Percentiles rank a stretch among this genome's conserved stretches.
Conservation (phyloP, 2,888 invertebrate species). For the Pocota personata region DNA sequence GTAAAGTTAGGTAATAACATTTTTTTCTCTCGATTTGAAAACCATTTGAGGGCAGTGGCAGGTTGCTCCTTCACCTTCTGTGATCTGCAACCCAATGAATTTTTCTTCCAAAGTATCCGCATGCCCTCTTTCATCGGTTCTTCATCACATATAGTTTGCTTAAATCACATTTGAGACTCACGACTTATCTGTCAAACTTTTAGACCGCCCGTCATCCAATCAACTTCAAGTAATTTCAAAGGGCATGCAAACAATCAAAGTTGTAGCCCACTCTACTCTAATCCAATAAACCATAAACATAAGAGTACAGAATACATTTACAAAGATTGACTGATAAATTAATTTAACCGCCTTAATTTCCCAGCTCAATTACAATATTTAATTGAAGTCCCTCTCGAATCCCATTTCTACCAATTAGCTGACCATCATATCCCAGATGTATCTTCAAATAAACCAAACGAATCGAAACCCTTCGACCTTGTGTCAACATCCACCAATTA, state of each 20-base stretch:
- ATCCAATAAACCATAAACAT: not conserved
- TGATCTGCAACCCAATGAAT: too few species aligned
- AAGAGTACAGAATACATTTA: not conserved
- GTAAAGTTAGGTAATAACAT: too few species aligned
- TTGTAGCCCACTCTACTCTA: not conserved
- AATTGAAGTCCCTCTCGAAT: constrained; percentile 36
- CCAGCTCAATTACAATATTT: constrained; percentile 38
- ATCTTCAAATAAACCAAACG: constrained; percentile 21
- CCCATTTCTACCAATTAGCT: constrained; percentile 35
- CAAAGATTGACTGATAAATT: constrained; percentile 15
- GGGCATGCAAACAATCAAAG: not conserved
- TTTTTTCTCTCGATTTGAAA: too few species aligned
- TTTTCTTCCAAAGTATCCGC: too few species aligned
- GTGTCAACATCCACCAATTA: constrained; percentile 49
- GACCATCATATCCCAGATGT: constrained; percentile 16
- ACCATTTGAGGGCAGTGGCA: too few species aligned
- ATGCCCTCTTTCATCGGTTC: too few species aligned
- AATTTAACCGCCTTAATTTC: not conserved
- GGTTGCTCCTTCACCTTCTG: too few species aligned
- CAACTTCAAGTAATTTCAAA: not conserved
- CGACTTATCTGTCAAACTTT: too few species aligned
- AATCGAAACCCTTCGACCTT: not conserved
- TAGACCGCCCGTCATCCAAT: too few species aligned
- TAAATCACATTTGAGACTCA: too few species aligned
- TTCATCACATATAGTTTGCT: too few species aligned